Evolutionary conservation across 2,888 invertebrate genomes (phyloP), one percentile per base, ranked within the genome.

Genomic region (Neoscelio sp.): DNA sequence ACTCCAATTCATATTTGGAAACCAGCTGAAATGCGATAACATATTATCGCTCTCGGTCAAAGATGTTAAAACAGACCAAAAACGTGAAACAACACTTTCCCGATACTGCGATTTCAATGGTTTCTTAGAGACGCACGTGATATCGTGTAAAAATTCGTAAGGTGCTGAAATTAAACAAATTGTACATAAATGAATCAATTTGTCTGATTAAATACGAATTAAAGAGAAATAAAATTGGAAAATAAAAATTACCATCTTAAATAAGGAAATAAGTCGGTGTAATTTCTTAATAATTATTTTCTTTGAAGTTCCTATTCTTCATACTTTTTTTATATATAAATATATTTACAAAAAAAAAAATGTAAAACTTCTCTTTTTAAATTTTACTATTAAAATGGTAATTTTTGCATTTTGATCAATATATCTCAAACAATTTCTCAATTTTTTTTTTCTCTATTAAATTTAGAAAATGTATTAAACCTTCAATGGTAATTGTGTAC

Each of bases 91-190:
- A 78, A 95, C 93, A 10, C 93, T 93, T 83, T 93, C 93, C 42
- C 95, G 91, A 86, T 93, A 94, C 12, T 92, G 91, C 6, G 95
- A 95, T 83, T 93, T 93, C 64, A 93, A 91, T 48, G 92, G 92
- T 80, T 93, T 93, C 83, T 93, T 94, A 74, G 93, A 92, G 38
- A 92, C 87, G 82, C 94, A 94, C 1, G 94, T 94, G 58, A 95
- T 93, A 85, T 96, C 95, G 85, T 95, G 94, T 23, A 95, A 90
- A 89, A 95, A 95, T 84, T 95, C 95, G 85, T 95, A 95, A 0
- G 93, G 93, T 23, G 94, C 94, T 91, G 84, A 35, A 89, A 89
- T 65, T 6, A n/a, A n/a, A n/a, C n/a, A n/a, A n/a, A n/a, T n/a
- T n/a, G n/a, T n/a, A n/a, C n/a, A n/a, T n/a, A n/a, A n/a, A n/a